Evolutionary conservation across 2,888 invertebrate genomes (phyloP), one percentile per base, ranked within the genome.

Genomic region (Phalera bucephala): DNA sequence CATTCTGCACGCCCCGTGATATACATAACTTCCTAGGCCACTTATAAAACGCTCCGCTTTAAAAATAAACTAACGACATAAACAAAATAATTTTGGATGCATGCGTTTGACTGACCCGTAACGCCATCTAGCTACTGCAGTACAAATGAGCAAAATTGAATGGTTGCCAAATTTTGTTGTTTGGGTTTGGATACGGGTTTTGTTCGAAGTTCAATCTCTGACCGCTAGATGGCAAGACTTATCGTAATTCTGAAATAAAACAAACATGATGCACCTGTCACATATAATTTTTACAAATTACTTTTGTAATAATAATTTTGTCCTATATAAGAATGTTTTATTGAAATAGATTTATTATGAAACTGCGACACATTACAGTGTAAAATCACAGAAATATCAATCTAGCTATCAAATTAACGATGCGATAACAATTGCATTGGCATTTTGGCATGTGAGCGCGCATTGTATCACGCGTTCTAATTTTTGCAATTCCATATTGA

Each of bases 41-140:
- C 85, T 86, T 86, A 82, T 82, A 83, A 83, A 83, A 76, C 68
- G 80, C 73, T 80, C 74, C 42, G 69, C 52, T 79, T 77, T 80
- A 85, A 83, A 88, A 88, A 87, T 87, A 87, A 82, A 80, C 75
- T 53, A 41, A 65, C 65, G 68, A 67, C 62, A 69, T 77, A 79
- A 78, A 74, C 78, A 80, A 73, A 71, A 70, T 73, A 47, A 56
- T 43, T 58, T 44, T 33, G 40, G 40, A 31, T 44, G 36, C 45
- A 33, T 43, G 48, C 34, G 41, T 46, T 36, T 39, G 35, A 20
- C 31, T 35, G 26, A 63, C 63, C 30, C 29, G 55, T 70, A 59
- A 28, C 72, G 77, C 76, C 83, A 82, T 77, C 87, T 87, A 58
- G 45, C 31, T 48, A 6, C 0, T 2, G 4, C n/a, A 10, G 14